Percentiles rank a stretch among this genome's conserved stretches.
phyloP scores from a whole-genome alignment of 2,797 vertebrate species.

The Hyperoplus immaculatus region DNA sequence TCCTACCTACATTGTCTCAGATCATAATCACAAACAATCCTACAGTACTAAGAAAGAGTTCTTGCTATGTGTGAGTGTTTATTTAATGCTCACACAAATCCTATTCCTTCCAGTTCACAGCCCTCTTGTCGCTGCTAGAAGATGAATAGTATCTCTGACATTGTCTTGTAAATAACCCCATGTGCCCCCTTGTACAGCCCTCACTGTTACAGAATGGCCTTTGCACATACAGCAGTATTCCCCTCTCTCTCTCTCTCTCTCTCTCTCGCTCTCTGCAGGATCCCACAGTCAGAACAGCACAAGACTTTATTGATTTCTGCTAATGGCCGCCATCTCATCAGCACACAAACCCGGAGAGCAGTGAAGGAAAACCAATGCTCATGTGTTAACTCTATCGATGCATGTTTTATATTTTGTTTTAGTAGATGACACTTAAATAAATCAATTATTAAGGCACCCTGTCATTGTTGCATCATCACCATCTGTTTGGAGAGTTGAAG shows the following conservation, averaged over 20 bases:
- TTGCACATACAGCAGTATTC: conserved; percentile 30
- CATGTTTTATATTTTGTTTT: not conserved
- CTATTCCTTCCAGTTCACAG: conserved; percentile 32
- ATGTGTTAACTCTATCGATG: not conserved
- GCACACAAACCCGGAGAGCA: conserved; percentile 23
- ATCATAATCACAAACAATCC: conserved; percentile 27
- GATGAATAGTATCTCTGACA: conserved; percentile 4
- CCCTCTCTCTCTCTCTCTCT: too few species aligned
- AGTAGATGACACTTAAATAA: conserved; percentile 9
- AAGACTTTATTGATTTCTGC: conserved; percentile 50
- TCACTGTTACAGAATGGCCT: conserved; percentile 3
- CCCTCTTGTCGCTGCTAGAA: not conserved
- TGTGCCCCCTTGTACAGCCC: not conserved
- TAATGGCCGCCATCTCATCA: conserved; percentile 45
- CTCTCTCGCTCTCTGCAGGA: not conserved
- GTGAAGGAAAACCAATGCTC: not conserved
- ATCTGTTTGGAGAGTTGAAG: not conserved
- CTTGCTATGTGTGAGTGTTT: conserved; percentile 8
- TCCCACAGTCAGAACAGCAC: conserved; percentile 14
- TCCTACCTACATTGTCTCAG: conserved; percentile 31
- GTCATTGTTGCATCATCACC: not conserved
- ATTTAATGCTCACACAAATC: conserved; percentile 27
- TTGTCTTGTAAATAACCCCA: not conserved
- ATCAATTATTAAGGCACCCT: not conserved
- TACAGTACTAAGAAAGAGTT: conserved; percentile 8